Evolutionary conservation across 2,113 vertebrate species (phyloP), one percentile per base, ranked within the genome.

Genomic region (Oreochromis aureus): DNA sequence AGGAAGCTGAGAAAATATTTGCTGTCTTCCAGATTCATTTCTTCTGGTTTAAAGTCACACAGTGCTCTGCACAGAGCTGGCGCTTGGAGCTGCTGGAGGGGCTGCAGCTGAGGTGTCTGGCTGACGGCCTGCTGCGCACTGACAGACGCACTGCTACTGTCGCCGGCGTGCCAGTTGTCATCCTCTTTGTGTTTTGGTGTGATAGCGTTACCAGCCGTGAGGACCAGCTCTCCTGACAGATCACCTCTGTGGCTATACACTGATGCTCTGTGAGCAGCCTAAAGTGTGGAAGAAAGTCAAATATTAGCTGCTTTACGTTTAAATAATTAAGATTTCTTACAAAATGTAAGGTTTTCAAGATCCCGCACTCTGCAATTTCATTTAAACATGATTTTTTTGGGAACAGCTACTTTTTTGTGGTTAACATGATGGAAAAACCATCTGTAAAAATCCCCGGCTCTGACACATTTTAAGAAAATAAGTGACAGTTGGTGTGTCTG

Each of bases 51-150:
- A 1, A 97, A 97, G 96, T 98, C 95, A 53, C 93, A 97, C 69
- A 98, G 96, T 2, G 97, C 97, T 86, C 96, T 97, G 94, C 97
- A 97, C 6, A 98, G 96, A 1, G 97, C 95, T 3, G 86, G 95
- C 0, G 96, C 95, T 84, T 96, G 96, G 30, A 96, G 36, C 87
- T 90, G 93, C 85, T 87, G 93, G 76, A 63, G 83, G 58, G 46
- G 58, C 81, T 91, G 91, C 83, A 82, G 54, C 86, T 89, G 91
- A 80, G 87, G 95, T 55, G 95, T 94, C 24, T 97, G 96, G 90
- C 96, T 95, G 93, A 96, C 93, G 18, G 97, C 93, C 56, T 97
- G 96, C 82, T 96, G 96, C 0, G 94, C 95, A 1, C 96, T 96
- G 91, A 97, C 93, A 1, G 96, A 91, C 1, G 96, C 96, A 3